A percentile compares a stretch with the other conserved stretches of the same genome.
These are phyloP conservation scores for Idaea straminata DNA, from an alignment of 2,888 invertebrate species.

Conservation along the genomic window DNA sequence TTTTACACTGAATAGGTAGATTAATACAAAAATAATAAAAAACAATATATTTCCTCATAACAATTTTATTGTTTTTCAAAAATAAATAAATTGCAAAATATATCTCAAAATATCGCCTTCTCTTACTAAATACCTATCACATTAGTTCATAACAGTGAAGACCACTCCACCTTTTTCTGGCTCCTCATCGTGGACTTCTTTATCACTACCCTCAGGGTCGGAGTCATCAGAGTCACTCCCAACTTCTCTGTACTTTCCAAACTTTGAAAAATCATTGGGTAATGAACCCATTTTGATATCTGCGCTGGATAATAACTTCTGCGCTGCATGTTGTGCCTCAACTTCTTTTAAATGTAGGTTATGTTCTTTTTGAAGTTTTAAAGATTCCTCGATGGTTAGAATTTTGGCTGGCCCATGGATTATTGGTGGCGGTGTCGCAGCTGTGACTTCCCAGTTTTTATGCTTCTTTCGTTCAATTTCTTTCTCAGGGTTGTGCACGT, in stretches of 20 bases:
- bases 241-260: conserved; percentile 60
- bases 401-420: conserved; percentile 76
- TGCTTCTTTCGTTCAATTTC: conserved; percentile 72
- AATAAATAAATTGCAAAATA: neutral
- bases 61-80: conserved; percentile 2
- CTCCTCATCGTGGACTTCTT: conserved; percentile 80
- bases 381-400: conserved; percentile 77
- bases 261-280: conserved; percentile 50
- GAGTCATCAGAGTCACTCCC: conserved; percentile 61
- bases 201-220: conserved; percentile 72
- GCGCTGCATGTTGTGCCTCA: conserved; percentile 79
- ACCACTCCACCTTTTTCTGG: conserved; percentile 78
- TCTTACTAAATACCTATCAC: neutral
- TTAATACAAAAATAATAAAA: no score
- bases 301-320: conserved; percentile 66
- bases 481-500: conserved; percentile 78
- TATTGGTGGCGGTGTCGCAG: conserved; percentile 82
- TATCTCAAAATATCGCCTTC: neutral
- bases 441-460: conserved; percentile 82
- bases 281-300: conserved; percentile 60
- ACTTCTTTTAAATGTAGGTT: conserved; percentile 66
- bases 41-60: conserved; percentile 1
- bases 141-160: conserved; percentile 72
- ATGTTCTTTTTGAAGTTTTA: conserved; percentile 77
- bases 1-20: no score